These are phyloP conservation scores for Drosophila formosana DNA, from an alignment of 2,888 invertebrate genomes.

Conservation along the genomic window DNA sequence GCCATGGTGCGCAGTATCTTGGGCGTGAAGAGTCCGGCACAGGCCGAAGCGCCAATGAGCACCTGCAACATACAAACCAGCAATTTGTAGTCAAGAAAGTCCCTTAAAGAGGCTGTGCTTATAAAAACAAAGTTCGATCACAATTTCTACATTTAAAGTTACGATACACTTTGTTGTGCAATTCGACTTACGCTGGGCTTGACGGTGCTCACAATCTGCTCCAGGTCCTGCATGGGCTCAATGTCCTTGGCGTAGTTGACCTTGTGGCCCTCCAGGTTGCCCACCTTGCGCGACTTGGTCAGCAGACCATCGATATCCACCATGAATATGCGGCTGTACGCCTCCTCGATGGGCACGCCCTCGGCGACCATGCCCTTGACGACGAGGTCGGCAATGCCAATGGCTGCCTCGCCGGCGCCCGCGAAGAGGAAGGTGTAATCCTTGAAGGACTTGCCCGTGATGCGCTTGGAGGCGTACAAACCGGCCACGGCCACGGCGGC, in stretches of 20 bases:
- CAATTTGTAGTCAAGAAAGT: too few relatives aligned
- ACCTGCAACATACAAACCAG: slow-evolving; percentile 65
- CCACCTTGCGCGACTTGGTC: slow-evolving; percentile 89
- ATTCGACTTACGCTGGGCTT: slow-evolving; percentile 92
- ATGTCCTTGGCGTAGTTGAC: slow-evolving; percentile 91
- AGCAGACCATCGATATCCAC: slow-evolving; percentile 96
- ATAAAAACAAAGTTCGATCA: too few relatives aligned
- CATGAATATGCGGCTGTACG: slow-evolving; percentile 96
- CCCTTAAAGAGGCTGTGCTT: too few relatives aligned
- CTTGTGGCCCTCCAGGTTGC: slow-evolving; percentile 89
- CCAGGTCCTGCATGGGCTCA: slow-evolving; percentile 91
- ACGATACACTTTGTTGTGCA: too few relatives aligned
- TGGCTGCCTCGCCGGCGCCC: slow-evolving; percentile 96
- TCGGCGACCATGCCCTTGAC: slow-evolving; percentile 94
- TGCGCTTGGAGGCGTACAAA: slow-evolving; percentile 86
- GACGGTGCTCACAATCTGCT: slow-evolving; percentile 91
- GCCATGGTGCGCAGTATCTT: slow-evolving; percentile 95
- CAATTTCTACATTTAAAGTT: too few relatives aligned
- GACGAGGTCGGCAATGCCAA: slow-evolving; percentile 96
- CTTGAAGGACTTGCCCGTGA: slow-evolving; percentile 89
- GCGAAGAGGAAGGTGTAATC: slow-evolving; percentile 96
- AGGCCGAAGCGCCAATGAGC: slow-evolving; percentile 94
- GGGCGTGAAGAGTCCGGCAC: slow-evolving; percentile 95
- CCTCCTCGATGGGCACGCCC: slow-evolving; percentile 88
- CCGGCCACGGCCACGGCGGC: slow-evolving; percentile 98